phyloP scores from a whole-genome alignment of 1,140 invertebrate species.

The Trachymyrmex septentrionalis region DNA sequence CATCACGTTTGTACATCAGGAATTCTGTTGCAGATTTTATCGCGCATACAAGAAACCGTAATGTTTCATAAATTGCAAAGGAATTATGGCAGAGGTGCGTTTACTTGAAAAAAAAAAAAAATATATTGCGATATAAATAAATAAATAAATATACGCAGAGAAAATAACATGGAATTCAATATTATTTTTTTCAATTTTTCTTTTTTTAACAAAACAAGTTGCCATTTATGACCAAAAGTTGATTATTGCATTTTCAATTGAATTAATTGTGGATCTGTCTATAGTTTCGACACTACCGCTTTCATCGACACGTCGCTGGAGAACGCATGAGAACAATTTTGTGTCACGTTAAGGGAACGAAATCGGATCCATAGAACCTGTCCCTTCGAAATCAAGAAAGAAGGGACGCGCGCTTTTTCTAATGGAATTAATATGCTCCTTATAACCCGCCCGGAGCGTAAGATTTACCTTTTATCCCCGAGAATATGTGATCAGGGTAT shows the following conservation, averaged over 20 bases:
- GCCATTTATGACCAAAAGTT: not conserved
- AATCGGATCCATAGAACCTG: constrained; percentile 25
- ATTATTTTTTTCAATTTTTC: not conserved
- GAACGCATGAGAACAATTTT: constrained; percentile 61
- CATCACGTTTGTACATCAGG: constrained; percentile 9
- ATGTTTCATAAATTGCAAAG: constrained; percentile 2
- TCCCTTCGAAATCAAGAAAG: constrained; percentile 50
- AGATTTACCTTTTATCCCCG: constrained; percentile 84
- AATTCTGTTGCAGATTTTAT: constrained; percentile 48
- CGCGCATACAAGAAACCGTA: not conserved
- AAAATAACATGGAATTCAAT: not conserved
- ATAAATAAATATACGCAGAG: not conserved
- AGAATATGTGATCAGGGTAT: constrained; percentile 87
- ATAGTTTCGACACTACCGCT: not conserved
- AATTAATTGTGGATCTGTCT: not conserved
- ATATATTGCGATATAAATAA: not conserved
- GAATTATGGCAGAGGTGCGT: not conserved
- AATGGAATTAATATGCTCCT: constrained; percentile 81
- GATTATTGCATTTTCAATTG: not conserved
- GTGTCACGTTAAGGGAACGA: constrained; percentile 26
- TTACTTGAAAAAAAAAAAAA: constrained; percentile 16
- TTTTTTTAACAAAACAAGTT: not conserved
- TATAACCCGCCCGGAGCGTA: constrained; percentile 82
- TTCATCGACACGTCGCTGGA: not conserved
- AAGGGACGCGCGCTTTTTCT: constrained; percentile 72